These are phyloP conservation scores for Euphonia xanthogaster DNA, from an alignment of 2,797 vertebrate genomes.

Conservation along the genomic window DNA sequence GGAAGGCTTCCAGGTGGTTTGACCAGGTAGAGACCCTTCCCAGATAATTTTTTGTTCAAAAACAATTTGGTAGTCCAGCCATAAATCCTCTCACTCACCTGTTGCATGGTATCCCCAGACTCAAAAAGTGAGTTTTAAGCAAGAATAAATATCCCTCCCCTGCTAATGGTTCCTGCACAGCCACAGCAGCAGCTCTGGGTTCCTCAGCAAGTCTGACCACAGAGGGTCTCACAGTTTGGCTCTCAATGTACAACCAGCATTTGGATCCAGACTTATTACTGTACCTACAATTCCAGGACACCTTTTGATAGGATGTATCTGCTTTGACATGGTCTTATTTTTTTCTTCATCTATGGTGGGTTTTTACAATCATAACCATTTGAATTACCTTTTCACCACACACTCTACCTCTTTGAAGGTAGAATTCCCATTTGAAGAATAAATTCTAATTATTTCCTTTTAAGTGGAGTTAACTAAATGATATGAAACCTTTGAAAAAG, in stretches of 20 bases:
- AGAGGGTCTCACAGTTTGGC: not conserved
- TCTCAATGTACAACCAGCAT: not conserved
- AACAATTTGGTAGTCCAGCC: not conserved
- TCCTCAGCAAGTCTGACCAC: not conserved
- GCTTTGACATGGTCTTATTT: not conserved
- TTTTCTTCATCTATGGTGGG: not conserved
- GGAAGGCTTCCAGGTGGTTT: not conserved
- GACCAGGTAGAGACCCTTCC: not conserved
- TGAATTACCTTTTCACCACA: not conserved
- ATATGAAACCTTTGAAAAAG: constrained; percentile 13
- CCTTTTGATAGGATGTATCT: not conserved
- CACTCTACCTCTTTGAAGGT: not conserved
- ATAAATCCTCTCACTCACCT: not conserved
- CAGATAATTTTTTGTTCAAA: not conserved
- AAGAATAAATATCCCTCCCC: not conserved
- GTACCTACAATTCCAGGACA: not conserved
- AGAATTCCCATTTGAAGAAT: not conserved
- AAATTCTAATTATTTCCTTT: not conserved
- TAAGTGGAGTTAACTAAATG: not conserved
- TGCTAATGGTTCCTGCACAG: not conserved
- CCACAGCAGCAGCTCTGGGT: not conserved
- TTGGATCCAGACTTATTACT: not conserved
- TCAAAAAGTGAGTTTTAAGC: not conserved
- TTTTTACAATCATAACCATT: not conserved
- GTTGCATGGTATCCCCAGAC: not conserved